Evolutionary conservation across 2,113 vertebrate genomes (phyloP), one percentile per base, ranked within the genome.

Genomic region (Tragelaphus buxtoni): DNA sequence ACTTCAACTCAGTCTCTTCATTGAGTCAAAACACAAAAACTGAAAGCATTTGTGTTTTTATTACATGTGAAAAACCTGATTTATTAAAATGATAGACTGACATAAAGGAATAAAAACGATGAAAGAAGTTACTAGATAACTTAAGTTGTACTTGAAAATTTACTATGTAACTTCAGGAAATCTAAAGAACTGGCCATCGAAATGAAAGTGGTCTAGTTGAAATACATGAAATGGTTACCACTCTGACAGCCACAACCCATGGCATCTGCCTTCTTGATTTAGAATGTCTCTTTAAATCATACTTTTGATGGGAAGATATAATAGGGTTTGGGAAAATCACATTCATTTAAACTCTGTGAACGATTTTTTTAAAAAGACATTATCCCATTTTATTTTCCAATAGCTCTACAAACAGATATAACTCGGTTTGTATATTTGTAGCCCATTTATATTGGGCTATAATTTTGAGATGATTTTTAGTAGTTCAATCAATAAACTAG

Each of bases 71-170:
- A 87, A 90, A 76, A 61, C 16, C 53, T 92, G 30, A 90, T 92
- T 96, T 96, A 88, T 77, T 79, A 84, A 97, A 96, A 89, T 79
- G 22, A 42, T 65, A 16, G 17, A 3, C 35, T 88, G 88, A 84
- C 26, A 85, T 92, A 85, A 88, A 93, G 30, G 22, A 61, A 26
- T 86, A 61, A 94, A 94, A 90, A 86, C 51, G 8, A 55, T 58
- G 77, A 87, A 61, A 76, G 7, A 3, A 79, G 2, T 91, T 91
- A 60, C 17, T 80, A 81, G 24, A 35, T 85, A 47, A 86, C 95
- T 76, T 94, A 86, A 92, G 79, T 79, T 88, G 7, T 65, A 45
- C 49, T 85, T 92, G 79, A 65, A 60, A n/a, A 60, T 82, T 72
- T 82, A 55, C 9, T 4, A 53, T 42, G 8, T 77, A 85, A 58